Evolutionary conservation across 2,888 invertebrate species (phyloP).

Genomic region (Ectobius pallidus): DNA sequence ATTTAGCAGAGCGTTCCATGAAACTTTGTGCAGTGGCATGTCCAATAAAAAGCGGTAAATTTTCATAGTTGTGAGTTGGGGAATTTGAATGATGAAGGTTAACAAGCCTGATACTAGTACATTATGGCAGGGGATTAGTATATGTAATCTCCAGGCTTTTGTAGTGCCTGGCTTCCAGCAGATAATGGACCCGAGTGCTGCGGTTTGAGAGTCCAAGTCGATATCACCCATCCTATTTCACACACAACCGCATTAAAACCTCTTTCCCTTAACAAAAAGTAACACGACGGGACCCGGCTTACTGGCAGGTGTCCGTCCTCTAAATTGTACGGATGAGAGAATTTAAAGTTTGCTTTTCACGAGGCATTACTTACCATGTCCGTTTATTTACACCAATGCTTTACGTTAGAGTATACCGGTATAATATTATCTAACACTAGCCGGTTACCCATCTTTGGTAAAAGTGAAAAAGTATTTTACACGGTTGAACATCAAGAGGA

Average conservation of each 20-base stretch:
- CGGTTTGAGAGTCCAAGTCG: not conserved
- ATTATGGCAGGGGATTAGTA: not conserved
- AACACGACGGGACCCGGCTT: not conserved
- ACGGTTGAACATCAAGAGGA: too few species aligned
- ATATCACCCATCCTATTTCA: not conserved
- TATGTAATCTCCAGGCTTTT: not conserved
- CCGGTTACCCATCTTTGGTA: too few species aligned
- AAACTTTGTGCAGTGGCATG: too few species aligned
- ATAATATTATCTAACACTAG: too few species aligned
- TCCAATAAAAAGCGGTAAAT: too few species aligned
- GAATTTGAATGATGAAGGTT: not conserved
- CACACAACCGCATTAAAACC: not conserved
- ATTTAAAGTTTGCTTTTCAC: too few species aligned
- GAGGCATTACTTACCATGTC: too few species aligned
- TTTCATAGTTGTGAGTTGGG: not conserved
- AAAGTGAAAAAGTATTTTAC: too few species aligned
- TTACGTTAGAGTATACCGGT: too few species aligned
- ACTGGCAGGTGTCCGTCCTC: not conserved
- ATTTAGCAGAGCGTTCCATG: too few species aligned
- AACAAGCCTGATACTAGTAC: constrained; percentile 1
- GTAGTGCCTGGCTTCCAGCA: not conserved
- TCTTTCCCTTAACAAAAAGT: not conserved
- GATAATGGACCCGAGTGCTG: not conserved
- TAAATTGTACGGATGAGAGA: too few species aligned
- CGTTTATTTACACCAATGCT: too few species aligned